Percentiles rank a stretch among this genome's conserved stretches.
Conservation (phyloP, 2,888 invertebrate genomes). For the Salpingus planirostris region DNA sequence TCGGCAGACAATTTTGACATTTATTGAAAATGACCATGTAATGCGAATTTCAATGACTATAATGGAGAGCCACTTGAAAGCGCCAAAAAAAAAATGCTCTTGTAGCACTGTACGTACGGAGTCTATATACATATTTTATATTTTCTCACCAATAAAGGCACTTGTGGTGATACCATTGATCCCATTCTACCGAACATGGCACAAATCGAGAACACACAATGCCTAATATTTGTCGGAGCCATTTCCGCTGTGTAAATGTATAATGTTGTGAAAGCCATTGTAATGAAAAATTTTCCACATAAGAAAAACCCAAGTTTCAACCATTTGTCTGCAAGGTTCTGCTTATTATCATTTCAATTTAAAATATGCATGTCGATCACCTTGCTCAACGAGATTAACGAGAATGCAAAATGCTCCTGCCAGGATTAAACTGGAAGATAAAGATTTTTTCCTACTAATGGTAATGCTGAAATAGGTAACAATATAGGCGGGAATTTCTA, state of each 20-base stretch:
- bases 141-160: constrained; percentile 54
- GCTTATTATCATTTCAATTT: too few relatives aligned
- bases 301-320: constrained; percentile 9
- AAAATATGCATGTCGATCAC: too few relatives aligned
- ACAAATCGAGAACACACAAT: constrained; percentile 56
- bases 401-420: constrained; percentile 51
- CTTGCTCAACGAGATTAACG: constrained; percentile 5
- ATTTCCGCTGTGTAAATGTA: constrained; percentile 49
- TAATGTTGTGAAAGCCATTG: constrained; percentile 19
- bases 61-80: too few relatives aligned
- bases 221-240: constrained; percentile 59
- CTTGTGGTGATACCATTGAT: constrained; percentile 63
- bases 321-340: neutral
- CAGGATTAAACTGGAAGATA: constrained; percentile 51
- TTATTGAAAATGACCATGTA: too few relatives aligned
- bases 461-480: constrained; percentile 53
- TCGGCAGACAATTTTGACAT: too few relatives aligned
- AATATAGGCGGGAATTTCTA: constrained; percentile 65
- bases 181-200: constrained; percentile 64
- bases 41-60: too few relatives aligned
- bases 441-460: constrained; percentile 53
- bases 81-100: too few relatives aligned
- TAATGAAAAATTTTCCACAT: constrained; percentile 21
- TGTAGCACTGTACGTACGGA: too few relatives aligned
- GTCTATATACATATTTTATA: too few relatives aligned